Evolutionary conservation across 2,113 vertebrate genomes (phyloP), one percentile per base, ranked within the genome.

Genomic region (Orientallactaga bullata): DNA sequence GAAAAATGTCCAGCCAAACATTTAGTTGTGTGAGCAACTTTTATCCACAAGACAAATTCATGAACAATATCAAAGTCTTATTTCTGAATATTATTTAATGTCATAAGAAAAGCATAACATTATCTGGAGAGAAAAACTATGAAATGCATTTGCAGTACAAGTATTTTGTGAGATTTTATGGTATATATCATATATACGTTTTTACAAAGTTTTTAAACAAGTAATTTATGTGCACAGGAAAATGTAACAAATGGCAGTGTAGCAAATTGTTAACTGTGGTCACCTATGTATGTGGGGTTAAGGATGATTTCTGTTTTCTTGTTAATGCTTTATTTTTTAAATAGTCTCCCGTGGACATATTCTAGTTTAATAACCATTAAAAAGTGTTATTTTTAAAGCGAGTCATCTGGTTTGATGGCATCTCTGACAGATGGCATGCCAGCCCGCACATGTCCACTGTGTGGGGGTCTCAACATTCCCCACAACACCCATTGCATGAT

Each of bases 311-410:
- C 28, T 69, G 60, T 51, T 72, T 96, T 42, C 77, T 88, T 79
- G 78, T 58, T 72, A 76, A 32, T 35, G 7, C 24, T 89, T 81
- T 89, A 63, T 79, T 80, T 82, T 66, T 51, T 21, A 60, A 63
- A 74, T 17, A 26, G 30, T 73, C 78, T 82, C 68, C 78, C 17
- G 23, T 51, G 63, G 35, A 65, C 55, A 58, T 47, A 35, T 68
- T 58, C 61, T 84, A 60, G 30, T 81, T 37, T 68, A 68, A 69
- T 92, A 65, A 65, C 80, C 39, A 78, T 68, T 63, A 55, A 9
- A 83, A 60, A 89, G 58, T 81, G 77, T 92, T 85, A 88, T 90
- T 92, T 95, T 90, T 68, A 72, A 94, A 94, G 78, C 7, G 63
- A 86, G 60, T 88, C 63, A 35, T 88, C 88, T 85, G 82, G 47